Conservation (phyloP, 2,113 vertebrate genomes). For the Oreochromis aureus region DNA sequence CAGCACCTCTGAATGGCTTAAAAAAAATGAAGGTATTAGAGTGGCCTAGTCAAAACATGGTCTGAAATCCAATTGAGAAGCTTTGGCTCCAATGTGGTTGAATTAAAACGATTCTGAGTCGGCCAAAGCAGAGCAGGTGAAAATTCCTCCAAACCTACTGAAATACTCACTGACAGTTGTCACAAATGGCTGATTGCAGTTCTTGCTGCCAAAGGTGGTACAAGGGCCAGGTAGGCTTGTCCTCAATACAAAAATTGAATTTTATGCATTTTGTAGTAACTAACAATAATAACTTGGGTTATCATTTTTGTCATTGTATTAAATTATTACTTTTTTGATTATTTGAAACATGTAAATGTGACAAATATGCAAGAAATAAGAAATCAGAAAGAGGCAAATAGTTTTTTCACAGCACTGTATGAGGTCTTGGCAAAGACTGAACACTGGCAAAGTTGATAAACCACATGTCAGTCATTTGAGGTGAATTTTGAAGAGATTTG, state of each 20-base stretch:
- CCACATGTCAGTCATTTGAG: background rate
- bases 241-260: background rate
- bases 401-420: background rate
- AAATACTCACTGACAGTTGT: background rate
- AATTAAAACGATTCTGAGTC: background rate
- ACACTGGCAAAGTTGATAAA: background rate
- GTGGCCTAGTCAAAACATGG: background rate
- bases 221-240: background rate
- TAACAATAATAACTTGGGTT: background rate
- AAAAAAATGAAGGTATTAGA: background rate
- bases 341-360: background rate
- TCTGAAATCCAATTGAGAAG: background rate
- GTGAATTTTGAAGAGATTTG: background rate
- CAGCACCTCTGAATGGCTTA: background rate
- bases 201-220: background rate
- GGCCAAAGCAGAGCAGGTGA: background rate
- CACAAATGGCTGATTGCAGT: background rate
- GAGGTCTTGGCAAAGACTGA: background rate
- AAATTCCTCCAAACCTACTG: background rate
- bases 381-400: background rate
- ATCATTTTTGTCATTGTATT: background rate
- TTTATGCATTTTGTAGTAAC: background rate
- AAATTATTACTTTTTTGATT: background rate
- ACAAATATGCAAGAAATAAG: background rate
- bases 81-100: background rate